A percentile compares a stretch with the other conserved stretches of the same genome.
phyloP scores from a whole-genome alignment of 2,888 invertebrate genomes.

The Drosophila paranaensis region DNA sequence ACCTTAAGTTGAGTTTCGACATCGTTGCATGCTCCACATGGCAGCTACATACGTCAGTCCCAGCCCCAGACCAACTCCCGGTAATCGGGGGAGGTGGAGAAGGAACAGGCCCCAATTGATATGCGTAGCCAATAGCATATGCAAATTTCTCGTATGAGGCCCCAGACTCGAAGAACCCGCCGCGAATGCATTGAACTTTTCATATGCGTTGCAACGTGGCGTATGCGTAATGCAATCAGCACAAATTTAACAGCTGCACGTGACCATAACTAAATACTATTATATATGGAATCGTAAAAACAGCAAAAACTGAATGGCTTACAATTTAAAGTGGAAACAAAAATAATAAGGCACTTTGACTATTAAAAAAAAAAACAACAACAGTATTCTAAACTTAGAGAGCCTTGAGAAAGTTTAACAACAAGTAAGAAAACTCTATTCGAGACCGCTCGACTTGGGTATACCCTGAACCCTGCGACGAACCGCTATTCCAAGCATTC shows the following conservation, averaged over 20 bases:
- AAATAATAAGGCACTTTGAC: constrained; percentile 7
- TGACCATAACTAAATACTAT: constrained; percentile 42
- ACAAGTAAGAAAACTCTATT: too few species aligned
- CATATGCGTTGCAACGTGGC: constrained; percentile 66
- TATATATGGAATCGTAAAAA: constrained; percentile 5
- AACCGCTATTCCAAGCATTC: too few species aligned
- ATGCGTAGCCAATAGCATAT: constrained; percentile 68
- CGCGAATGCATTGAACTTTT: constrained; percentile 69
- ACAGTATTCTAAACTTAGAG: not conserved
- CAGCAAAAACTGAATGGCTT: constrained; percentile 4
- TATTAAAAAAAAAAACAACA: not conserved
- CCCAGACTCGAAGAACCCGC: constrained; percentile 48
- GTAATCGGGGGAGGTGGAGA: not conserved
- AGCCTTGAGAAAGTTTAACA: not conserved
- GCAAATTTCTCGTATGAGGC: constrained; percentile 38
- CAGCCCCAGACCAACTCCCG: not conserved
- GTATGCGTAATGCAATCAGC: constrained; percentile 61
- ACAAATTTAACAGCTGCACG: constrained; percentile 41
- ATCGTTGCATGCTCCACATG: constrained; percentile 60
- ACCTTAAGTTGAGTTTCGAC: constrained; percentile 45
- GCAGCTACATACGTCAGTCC: constrained; percentile 64
- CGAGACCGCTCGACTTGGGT: too few species aligned
- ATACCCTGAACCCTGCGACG: too few species aligned
- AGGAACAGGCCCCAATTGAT: constrained; percentile 44
- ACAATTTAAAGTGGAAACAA: constrained; percentile 13